Evolutionary conservation across 2,888 invertebrate genomes (phyloP).

Genomic region (Meandrusa payeni): DNA sequence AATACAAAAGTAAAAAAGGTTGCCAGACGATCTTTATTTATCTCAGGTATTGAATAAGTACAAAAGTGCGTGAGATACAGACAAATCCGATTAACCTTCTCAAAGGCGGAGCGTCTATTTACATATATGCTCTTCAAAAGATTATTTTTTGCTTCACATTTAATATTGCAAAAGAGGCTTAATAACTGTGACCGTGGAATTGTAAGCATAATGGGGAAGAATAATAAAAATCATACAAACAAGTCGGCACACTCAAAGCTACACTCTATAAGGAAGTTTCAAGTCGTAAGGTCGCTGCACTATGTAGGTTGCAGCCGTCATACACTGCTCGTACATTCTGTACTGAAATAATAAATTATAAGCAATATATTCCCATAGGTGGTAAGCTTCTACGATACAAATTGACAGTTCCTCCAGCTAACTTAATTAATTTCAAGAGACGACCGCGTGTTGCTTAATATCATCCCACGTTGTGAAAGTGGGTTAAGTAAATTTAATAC

Average conservation of each 20-base stretch:
- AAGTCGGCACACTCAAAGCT: slow-evolving; percentile 26
- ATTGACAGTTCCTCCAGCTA: slow-evolving; percentile 45
- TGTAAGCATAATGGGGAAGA: slow-evolving; percentile 19
- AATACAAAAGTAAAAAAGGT: slow-evolving; percentile 16
- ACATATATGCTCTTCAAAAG: slow-evolving; percentile 32
- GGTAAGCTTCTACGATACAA: slow-evolving; percentile 32
- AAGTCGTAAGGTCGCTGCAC: slow-evolving; percentile 11
- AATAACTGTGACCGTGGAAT: slow-evolving; percentile 27
- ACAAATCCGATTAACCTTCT: slow-evolving; percentile 59
- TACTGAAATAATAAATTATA: slow-evolving; percentile 46
- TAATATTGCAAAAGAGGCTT: slow-evolving; percentile 27
- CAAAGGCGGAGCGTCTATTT: slow-evolving; percentile 39
- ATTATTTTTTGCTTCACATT: slow-evolving; percentile 28
- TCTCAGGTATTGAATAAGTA: slow-evolving; percentile 24
- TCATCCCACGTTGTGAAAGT: slow-evolving; percentile 10
- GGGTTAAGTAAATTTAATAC: slow-evolving; percentile 17
- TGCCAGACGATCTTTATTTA: slow-evolving; percentile 15
- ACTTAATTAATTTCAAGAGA: slow-evolving; percentile 47
- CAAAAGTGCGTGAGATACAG: slow-evolving; percentile 45
- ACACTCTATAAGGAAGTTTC: slow-evolving; percentile 24
- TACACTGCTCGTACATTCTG: slow-evolving; percentile 41
- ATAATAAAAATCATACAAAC: slow-evolving; percentile 30
- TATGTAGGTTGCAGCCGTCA: slow-evolving; percentile 43
- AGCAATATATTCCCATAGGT: slow-evolving; percentile 32
- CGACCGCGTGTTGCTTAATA: slow-evolving; percentile 24